Evolutionary conservation across 2,113 vertebrate genomes (phyloP).

Genomic region (Nerophis ophidion): DNA sequence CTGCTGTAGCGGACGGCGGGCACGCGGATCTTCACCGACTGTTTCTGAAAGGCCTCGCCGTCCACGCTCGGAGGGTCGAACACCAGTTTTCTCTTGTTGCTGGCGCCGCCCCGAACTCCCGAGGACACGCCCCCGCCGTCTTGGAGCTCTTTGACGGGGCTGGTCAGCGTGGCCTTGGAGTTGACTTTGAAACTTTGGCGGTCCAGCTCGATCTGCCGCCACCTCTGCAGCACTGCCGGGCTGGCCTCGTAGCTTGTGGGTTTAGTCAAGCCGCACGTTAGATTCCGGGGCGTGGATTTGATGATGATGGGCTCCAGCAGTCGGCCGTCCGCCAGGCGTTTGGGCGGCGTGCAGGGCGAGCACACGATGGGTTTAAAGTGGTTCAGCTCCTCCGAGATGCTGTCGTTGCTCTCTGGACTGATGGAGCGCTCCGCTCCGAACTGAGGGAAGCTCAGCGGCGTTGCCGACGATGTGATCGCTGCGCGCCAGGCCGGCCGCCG

Average conservation of each 20-base stretch:
- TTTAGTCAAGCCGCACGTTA: conserved; percentile 81
- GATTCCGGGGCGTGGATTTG: conserved; percentile 92
- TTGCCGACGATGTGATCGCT: conserved; percentile 40
- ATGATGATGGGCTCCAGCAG: conserved; percentile 86
- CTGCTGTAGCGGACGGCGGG: conserved; percentile 36
- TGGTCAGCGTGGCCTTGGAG: conserved; percentile 84
- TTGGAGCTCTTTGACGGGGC: conserved; percentile 56
- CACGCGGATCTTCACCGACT: conserved; percentile 36
- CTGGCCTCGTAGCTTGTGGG: conserved; percentile 88
- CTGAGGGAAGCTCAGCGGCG: conserved; percentile 33
- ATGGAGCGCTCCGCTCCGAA: conserved; percentile 80
- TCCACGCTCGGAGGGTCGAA: conserved; percentile 55
- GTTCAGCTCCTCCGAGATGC: conserved; percentile 95
- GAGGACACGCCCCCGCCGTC: not conserved
- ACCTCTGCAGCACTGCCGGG: conserved; percentile 86
- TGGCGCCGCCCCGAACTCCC: not conserved
- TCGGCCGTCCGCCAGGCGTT: conserved; percentile 84
- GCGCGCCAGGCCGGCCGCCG: conserved; percentile 68
- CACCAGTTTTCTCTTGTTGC: conserved; percentile 61
- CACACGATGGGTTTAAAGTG: conserved; percentile 98
- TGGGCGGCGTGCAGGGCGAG: conserved; percentile 93
- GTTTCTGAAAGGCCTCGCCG: conserved; percentile 21
- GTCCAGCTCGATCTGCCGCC: conserved; percentile 91
- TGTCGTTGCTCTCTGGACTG: conserved; percentile 96
- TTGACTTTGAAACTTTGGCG: conserved; percentile 82